phyloP scores from a whole-genome alignment of 1,140 invertebrate genomes.

The Octopus sinensis region DNA sequence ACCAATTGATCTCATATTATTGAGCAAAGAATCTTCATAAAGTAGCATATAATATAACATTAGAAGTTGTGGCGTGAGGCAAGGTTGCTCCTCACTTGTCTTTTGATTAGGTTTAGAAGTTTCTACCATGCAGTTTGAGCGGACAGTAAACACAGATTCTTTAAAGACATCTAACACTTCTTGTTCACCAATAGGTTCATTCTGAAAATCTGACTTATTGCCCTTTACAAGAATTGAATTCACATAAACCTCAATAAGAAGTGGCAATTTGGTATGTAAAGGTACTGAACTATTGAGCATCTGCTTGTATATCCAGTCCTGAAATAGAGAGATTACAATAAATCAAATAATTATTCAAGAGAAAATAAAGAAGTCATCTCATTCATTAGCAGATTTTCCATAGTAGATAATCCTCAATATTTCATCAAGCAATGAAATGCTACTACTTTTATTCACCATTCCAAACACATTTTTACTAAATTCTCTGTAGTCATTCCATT shows the following conservation, averaged over 20 bases:
- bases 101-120: slow-evolving; percentile 3
- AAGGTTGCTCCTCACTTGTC: slow-evolving; percentile 1
- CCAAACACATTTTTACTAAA: no score
- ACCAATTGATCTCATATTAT: slow-evolving; percentile 71
- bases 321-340: slow-evolving; percentile 16
- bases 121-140: slow-evolving; percentile 60
- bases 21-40: slow-evolving; percentile 86
- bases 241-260: slow-evolving; percentile 92
- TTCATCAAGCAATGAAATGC: no score
- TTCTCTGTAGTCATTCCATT: no score
- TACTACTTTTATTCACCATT: no score
- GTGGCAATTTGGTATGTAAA: slow-evolving; percentile 86
- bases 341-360: background rate
- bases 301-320: slow-evolving; percentile 90
- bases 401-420: no score
- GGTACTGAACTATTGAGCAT: slow-evolving; percentile 82
- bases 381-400: no score
- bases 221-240: slow-evolving; percentile 82
- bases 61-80: slow-evolving; percentile 80
- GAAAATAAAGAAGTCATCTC: no score
- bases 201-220: slow-evolving; percentile 68
- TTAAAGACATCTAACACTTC: slow-evolving; percentile 82
- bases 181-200: slow-evolving; percentile 86
- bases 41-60: slow-evolving; percentile 88
- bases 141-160: slow-evolving; percentile 33